Evolutionary conservation across 2,113 vertebrate species (phyloP).

Genomic region (Coturnix japonica): DNA sequence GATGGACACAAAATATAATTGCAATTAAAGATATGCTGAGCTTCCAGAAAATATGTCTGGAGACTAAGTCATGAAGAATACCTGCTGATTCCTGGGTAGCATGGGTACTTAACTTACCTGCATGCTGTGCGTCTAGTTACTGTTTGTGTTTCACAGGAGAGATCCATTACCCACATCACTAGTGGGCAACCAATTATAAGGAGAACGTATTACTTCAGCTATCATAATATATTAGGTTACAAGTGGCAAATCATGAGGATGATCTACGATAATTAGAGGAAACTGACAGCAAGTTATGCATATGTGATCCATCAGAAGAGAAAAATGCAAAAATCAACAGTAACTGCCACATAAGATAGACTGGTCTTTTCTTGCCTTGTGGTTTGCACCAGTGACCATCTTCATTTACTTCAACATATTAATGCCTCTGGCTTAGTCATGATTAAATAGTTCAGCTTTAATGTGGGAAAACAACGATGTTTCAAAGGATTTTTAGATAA

Average conservation of each 20-base stretch:
- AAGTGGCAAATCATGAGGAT: constrained; percentile 63
- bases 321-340: constrained; percentile 24
- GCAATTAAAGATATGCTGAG: constrained; percentile 79
- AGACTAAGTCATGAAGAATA: constrained; percentile 73
- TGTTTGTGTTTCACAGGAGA: constrained; percentile 77
- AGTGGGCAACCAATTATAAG: constrained; percentile 75
- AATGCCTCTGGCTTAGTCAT: constrained; percentile 17
- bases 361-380: not conserved
- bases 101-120: constrained; percentile 74
- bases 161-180: constrained; percentile 74
- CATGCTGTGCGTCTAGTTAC: constrained; percentile 76
- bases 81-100: constrained; percentile 75
- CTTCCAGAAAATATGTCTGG: constrained; percentile 67
- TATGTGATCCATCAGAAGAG: constrained; percentile 23
- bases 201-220: constrained; percentile 61
- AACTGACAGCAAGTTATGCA: constrained; percentile 24
- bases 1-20: constrained; percentile 77
- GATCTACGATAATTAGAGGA: constrained; percentile 69
- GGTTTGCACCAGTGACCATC: not conserved
- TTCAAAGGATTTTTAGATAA: constrained; percentile 31
- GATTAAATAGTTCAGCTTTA: not conserved
- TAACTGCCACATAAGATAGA: constrained; percentile 19
- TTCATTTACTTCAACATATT: constrained; percentile 13
- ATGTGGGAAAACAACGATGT: constrained; percentile 9
- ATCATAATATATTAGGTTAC: constrained; percentile 58